Evolutionary conservation across 2,113 vertebrate species (phyloP), one percentile per base, ranked within the genome.

Genomic region (Salvelinus alpinus): DNA sequence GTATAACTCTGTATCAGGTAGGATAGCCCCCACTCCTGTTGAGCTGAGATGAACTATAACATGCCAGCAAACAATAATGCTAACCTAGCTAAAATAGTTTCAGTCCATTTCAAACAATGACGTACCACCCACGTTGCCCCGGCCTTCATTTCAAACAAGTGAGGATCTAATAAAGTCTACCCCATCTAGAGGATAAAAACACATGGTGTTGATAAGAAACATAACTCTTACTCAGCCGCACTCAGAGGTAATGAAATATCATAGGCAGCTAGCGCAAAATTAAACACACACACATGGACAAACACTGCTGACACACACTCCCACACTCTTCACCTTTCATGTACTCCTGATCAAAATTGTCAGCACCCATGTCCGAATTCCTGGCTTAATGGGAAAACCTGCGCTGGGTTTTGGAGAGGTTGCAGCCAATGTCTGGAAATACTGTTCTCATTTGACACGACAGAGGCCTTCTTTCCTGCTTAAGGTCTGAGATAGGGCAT

Each of bases 191-290:
- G n/a, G 66, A 24, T 51, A 72, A 82, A 81, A 79, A 90, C 92
- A 92, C 85, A 88, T 90, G 91, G 86, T 84, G 84, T 81, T 87
- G 77, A 92, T 91, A 84, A 89, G 80, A 59, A 18, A 80, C 80
- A 86, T 67, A 85, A 75, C 76, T 16, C 51, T 54, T 16, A 81
- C 81, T 76, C 71, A 73, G 59, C 25, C 54, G 79, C 67, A 75
- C 73, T 80, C 72, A 77, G 83, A 77, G 78, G 77, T 88, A 90
- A 88, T 77, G 74, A 72, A 88, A 89, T 84, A 77, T 84, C 74
- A 48, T 67, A 47, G 34, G 81, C 62, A 81, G 51, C 14, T 54
- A 54, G 68, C 34, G 14, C 80, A 59, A 83, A 82, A 91, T 86
- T 27, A 78, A 87, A 87, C 78, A 74, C 75, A 82, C 77, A 85